A percentile compares a stretch with the other conserved stretches of the same genome.
Conservation (phyloP, 1,140 invertebrate genomes). For the Drosophila lowei region DNA sequence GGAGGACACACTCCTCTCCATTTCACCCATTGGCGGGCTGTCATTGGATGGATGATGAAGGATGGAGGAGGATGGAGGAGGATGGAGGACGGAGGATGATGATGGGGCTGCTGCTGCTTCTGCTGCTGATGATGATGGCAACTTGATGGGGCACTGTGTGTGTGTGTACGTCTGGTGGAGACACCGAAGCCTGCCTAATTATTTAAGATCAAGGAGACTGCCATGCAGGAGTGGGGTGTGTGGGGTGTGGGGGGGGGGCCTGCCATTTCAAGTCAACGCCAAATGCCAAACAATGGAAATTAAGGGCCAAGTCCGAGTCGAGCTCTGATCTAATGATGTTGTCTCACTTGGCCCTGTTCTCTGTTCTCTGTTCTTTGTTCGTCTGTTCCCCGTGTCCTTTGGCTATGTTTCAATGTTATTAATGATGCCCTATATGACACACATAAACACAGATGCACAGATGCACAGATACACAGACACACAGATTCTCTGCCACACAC, state of each 20-base stretch:
- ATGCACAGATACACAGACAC: background rate
- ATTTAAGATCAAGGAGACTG: conserved; percentile 69
- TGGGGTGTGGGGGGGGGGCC: background rate
- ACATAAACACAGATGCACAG: conserved; percentile 21
- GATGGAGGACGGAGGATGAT: too few relatives aligned
- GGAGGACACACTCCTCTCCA: background rate
- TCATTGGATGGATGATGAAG: too few relatives aligned
- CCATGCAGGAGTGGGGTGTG: background rate
- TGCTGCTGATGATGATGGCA: conserved; percentile 13
- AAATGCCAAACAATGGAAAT: conserved; percentile 72
- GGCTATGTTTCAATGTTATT: conserved; percentile 65
- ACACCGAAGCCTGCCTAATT: conserved; percentile 74
- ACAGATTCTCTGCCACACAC: background rate
- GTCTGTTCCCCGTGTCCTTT: too few relatives aligned
- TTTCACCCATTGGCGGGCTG: background rate
- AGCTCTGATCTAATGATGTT: conserved; percentile 67
- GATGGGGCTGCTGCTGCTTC: conserved; percentile 1
- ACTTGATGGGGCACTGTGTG: conserved; percentile 18
- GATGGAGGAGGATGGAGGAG: too few relatives aligned
- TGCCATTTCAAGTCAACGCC: conserved; percentile 63
- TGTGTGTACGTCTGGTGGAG: conserved; percentile 47
- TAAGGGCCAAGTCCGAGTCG: conserved; percentile 35
- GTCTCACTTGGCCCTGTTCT: conserved; percentile 38
- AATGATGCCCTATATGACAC: conserved; percentile 73
- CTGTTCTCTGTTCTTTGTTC: background rate